Conservation (phyloP, 2,113 vertebrate species). For the Mobula birostris region DNA sequence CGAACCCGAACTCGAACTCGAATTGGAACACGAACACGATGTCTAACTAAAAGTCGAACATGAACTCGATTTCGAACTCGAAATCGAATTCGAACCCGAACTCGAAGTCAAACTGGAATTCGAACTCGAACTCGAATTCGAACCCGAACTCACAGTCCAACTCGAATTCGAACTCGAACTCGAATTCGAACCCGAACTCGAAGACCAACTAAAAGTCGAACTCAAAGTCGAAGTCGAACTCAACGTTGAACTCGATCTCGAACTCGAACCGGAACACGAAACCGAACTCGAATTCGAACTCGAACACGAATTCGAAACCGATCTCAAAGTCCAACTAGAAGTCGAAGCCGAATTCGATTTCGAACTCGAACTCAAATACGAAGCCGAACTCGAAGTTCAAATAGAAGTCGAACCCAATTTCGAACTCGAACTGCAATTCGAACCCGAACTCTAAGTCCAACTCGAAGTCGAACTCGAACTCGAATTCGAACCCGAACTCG, state of each 20-base stretch:
- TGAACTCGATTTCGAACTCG: neutral
- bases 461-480: neutral
- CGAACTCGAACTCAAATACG: no score
- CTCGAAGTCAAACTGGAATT: neutral
- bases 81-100: neutral
- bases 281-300: neutral
- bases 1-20: neutral
- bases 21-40: no score
- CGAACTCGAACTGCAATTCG: no score
- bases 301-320: constrained; percentile 14
- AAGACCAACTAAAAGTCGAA: neutral
- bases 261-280: no score
- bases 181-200: constrained; percentile 19
- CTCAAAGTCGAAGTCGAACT: no score
- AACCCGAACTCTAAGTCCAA: no score
- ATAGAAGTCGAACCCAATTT: no score
- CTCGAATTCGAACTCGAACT: constrained; percentile 1
- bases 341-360: no score
- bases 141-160: constrained; percentile 14
- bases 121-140: neutral
- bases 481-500: neutral
- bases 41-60: no score
- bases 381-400: no score
- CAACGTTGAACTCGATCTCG: no score
- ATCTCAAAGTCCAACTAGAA: no score